A percentile compares a stretch with the other conserved stretches of the same genome.
These are phyloP conservation scores for Hucho hucho DNA, from an alignment of 2,113 vertebrate genomes.

Conservation along the genomic window DNA sequence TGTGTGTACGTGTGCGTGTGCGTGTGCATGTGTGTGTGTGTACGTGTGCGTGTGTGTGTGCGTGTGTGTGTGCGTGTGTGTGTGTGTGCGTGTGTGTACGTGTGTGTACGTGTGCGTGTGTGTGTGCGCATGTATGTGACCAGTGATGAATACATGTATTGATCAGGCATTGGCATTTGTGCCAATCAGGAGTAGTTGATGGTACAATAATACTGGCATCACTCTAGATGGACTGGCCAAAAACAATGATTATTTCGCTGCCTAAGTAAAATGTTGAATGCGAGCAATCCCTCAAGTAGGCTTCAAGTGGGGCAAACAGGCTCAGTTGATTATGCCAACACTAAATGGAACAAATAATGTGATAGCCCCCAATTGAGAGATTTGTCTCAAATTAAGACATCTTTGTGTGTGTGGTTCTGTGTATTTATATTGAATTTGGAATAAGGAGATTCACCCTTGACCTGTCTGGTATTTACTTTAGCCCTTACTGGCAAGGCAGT, in stretches of 20 bases:
- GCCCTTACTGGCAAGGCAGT: not conserved
- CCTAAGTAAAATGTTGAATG: not conserved
- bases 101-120: not conserved
- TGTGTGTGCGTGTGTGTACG: not conserved
- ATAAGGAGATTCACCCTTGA: not conserved
- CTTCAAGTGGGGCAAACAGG: not conserved
- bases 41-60: not conserved
- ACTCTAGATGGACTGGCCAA: not conserved
- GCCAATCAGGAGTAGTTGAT: slow-evolving; percentile 2
- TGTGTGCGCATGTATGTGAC: not conserved
- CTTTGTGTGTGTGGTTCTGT: too few species aligned
- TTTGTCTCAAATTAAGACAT: too few species aligned
- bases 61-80: not conserved
- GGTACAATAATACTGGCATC: not conserved
- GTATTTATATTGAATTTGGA: not conserved
- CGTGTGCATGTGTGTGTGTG: not conserved
- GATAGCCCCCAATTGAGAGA: too few species aligned
- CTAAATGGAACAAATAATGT: not conserved
- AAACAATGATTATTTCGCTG: not conserved
- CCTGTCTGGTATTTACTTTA: not conserved
- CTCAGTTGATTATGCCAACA: not conserved
- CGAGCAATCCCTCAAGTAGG: not conserved
- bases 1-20: not conserved
- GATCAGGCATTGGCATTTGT: slow-evolving; percentile 3
- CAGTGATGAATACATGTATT: not conserved